Evolutionary conservation across 2,888 invertebrate genomes (phyloP), one percentile per base, ranked within the genome.

Genomic region (Cyclophora punctaria): DNA sequence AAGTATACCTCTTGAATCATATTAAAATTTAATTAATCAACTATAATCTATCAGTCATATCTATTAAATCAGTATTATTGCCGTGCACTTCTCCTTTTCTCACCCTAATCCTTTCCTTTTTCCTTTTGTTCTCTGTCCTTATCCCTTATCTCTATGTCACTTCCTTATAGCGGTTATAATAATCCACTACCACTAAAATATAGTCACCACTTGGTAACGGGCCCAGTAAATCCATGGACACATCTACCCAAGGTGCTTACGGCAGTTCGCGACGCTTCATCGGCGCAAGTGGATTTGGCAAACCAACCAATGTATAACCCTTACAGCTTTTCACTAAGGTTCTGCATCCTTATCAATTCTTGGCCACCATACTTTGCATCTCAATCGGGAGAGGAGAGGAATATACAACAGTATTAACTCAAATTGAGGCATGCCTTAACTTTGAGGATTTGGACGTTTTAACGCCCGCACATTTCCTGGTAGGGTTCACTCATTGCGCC

Each of bases 221-320:
- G 3, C 60, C 60, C 3, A 71, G 20, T 5, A 67, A 54, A 53
- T 73, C 71, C 5, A 69, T 59, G 2, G 64, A 64, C 3, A 64
- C 46, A 33, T 66, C 63, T 0, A 60, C 6, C 63, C 63, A 64
- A 3, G 64, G 57, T 7, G 7, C 55, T 3, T 0, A 2, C 0
- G 64, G 65, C 0, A 64, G 54, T 40, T 62, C 57, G 0, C 62
- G 54, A 2, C 64, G 52, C 44, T 62, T 67, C 57, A 67, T 54
- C 2, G 59, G 55, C 5, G 7, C 44, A 6, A 56, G 59, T 6
- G 50, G 56, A 44, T 48, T 52, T 5, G 60, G 64, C 33, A 47
- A 6, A 3, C 47, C n/a, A 0, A 59, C 58, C 3, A 59, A 5
- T 1, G 55, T 57, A 41, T 60, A 63, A 0, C 62, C 48, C 48